Evolutionary conservation across 2,888 invertebrate genomes (phyloP).

Genomic region (Cyaniris semiargus): DNA sequence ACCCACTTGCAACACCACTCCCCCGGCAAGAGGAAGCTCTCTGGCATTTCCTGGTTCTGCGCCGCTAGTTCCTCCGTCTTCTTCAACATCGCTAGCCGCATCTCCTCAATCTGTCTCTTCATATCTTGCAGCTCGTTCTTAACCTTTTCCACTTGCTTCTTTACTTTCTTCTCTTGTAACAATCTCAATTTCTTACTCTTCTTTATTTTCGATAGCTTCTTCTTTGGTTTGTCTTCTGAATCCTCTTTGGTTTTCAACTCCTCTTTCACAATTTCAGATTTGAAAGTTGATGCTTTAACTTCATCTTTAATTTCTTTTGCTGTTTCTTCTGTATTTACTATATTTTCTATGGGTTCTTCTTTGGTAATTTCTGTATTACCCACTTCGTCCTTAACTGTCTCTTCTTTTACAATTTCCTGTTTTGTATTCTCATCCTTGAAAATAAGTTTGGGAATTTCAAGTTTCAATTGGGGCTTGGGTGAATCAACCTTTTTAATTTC

Average conservation of each 20-base stretch:
- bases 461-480: slow-evolving; percentile 46
- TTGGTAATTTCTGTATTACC: slow-evolving; percentile 30
- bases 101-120: slow-evolving; percentile 65
- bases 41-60: slow-evolving; percentile 51
- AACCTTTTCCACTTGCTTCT: slow-evolving; percentile 64
- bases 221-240: slow-evolving; percentile 46
- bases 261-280: slow-evolving; percentile 38
- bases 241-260: slow-evolving; percentile 33
- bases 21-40: slow-evolving; percentile 64
- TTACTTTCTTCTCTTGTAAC: slow-evolving; percentile 61
- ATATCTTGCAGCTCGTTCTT: slow-evolving; percentile 63
- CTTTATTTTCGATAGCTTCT: slow-evolving; percentile 54
- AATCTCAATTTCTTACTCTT: slow-evolving; percentile 58
- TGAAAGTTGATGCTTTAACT: slow-evolving; percentile 41
- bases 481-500: slow-evolving; percentile 48
- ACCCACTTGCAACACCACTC: slow-evolving; percentile 86
- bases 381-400: slow-evolving; percentile 18
- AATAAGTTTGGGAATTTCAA: slow-evolving; percentile 37
- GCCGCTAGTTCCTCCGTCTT: slow-evolving; percentile 51
- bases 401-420: slow-evolving; percentile 36
- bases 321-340: slow-evolving; percentile 32
- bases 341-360: slow-evolving; percentile 32
- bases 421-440: slow-evolving; percentile 40
- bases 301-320: slow-evolving; percentile 33
- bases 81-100: slow-evolving; percentile 61